Base-by-base conservation (phyloP, 2,888 invertebrate genomes). In the Dasypogon diadema region DNA sequence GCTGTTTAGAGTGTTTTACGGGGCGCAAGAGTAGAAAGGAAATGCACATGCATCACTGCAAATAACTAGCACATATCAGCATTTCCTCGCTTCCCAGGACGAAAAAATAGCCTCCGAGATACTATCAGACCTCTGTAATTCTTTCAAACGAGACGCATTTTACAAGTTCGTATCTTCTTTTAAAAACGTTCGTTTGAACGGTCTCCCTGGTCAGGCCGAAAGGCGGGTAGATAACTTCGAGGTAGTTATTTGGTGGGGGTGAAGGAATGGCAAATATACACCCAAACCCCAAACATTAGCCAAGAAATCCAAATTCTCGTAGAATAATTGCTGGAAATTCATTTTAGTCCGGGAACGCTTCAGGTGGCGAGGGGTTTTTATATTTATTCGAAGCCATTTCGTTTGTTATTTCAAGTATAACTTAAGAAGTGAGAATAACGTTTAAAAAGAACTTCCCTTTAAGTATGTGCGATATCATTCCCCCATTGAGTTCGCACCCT, bases 11-110 rank as follows among this genome's bases (percentile, higher is more conserved):
- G 12, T 48, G 48, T 48, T 48, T 48, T 48, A 48, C 48, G 8
- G 48, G 48, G 48, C 16, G n/a, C 48, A 5, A 48, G 48, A 48
- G 48, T 30, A 30, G 16, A 48, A 48, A 48, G 48, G 48, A 48
- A 48, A 48, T 48, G 48, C 48, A 48, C 48, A 48, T 48, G 48
- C 48, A 48, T 48, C 48, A 48, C 48, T n/a, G 48, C 48, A 48
- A 48, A 48, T 48, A 48, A 48, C 48, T 48, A 48, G n/a, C 48
- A 48, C 48, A 48, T 48, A 48, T 48, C 48, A 48, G n/a, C 48
- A 48, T 48, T 48, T 48, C 48, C n/a, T 12, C 48, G 48, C 48
- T 48, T 48, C n/a, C 48, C 5, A 46, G n/a, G n/a, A 48, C 14
- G 48, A 48, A 16, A 48, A 48, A 48, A 48, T n/a, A 48, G 48